phyloP scores from a whole-genome alignment of 2,113 vertebrate species.

The Perca schrenkii region DNA sequence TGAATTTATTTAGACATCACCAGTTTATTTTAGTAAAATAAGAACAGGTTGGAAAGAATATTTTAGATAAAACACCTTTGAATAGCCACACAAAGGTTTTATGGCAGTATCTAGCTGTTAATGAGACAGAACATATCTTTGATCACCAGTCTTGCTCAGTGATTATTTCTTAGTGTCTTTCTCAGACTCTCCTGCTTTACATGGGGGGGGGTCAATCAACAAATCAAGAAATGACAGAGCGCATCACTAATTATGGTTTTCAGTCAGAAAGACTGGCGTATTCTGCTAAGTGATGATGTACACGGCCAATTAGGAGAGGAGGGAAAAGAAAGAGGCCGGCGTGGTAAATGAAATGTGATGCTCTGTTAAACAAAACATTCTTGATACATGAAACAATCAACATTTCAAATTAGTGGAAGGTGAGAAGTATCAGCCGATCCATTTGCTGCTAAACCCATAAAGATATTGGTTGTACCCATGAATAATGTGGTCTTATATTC shows the following conservation, averaged over 20 bases:
- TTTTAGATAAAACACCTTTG: not conserved
- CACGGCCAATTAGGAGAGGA: slow-evolving; percentile 30
- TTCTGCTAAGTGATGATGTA: slow-evolving; percentile 21
- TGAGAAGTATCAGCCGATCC: not conserved
- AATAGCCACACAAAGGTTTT: not conserved
- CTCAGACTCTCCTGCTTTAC: slow-evolving; percentile 20
- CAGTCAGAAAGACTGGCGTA: slow-evolving; percentile 12
- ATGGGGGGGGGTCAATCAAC: slow-evolving; percentile 35
- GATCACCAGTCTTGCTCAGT: slow-evolving; percentile 8
- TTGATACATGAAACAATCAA: slow-evolving; percentile 8
- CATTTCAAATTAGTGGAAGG: not conserved
- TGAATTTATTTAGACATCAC: not conserved
- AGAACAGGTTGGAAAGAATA: not conserved
- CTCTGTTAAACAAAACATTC: slow-evolving; percentile 6
- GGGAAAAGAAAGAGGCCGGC: not conserved
- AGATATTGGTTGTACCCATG: not conserved
- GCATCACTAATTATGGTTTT: slow-evolving; percentile 46
- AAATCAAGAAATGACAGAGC: slow-evolving; percentile 59
- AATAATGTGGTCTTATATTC: slow-evolving; percentile 12
- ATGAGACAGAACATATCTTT: slow-evolving; percentile 26
- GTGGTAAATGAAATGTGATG: slow-evolving; percentile 12
- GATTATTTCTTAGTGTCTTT: slow-evolving; percentile 31
- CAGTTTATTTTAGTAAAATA: not conserved
- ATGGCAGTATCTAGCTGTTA: not conserved
- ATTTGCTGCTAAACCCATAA: not conserved